Percentiles rank a stretch among this genome's conserved stretches.
Evolutionary conservation across 2,113 vertebrate genomes (phyloP).

Genomic region (Eubucco bourcierii): DNA sequence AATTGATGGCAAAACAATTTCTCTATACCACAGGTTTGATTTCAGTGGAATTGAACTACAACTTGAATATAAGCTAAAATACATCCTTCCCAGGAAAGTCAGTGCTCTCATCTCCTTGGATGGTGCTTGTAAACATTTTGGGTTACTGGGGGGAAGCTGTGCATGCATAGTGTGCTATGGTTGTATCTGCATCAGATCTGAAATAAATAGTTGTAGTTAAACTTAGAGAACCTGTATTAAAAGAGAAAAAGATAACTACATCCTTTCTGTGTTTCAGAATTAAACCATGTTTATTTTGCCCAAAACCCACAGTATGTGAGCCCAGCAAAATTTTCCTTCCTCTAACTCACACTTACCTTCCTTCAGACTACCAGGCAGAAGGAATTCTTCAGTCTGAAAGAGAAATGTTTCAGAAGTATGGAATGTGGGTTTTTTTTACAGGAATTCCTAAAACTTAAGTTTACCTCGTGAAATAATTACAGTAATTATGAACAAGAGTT

Average conservation of each 20-base stretch:
- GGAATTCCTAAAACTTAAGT: background rate
- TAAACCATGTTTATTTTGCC: background rate
- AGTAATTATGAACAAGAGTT: background rate
- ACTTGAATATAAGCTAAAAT: background rate
- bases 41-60: background rate
- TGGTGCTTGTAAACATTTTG: background rate
- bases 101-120: background rate
- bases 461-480: background rate
- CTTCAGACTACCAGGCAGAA: background rate
- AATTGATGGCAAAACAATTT: background rate
- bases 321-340: background rate
- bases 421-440: background rate
- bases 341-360: background rate
- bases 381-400: background rate
- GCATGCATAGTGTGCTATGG: background rate
- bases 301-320: background rate
- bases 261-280: background rate
- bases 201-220: background rate
- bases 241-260: background rate
- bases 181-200: background rate
- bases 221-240: background rate
- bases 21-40: background rate
- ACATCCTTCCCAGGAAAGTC: background rate
- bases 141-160: background rate
- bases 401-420: background rate